Evolutionary conservation across 2,797 vertebrate genomes (phyloP).

Genomic region (Ateles fusciceps): DNA sequence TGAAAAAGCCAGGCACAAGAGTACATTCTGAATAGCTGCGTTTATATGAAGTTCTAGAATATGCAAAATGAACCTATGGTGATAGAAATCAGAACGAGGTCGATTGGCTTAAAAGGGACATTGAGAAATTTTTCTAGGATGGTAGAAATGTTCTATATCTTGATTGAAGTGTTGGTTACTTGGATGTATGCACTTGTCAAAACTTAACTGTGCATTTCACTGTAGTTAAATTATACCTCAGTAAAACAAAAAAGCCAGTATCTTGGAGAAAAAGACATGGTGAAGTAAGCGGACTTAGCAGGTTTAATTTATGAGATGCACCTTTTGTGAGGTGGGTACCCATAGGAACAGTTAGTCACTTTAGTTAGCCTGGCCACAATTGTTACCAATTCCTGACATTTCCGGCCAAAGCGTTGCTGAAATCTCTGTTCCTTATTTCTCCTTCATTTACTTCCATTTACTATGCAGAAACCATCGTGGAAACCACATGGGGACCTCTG

Average conservation of each 20-base stretch:
- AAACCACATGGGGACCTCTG: background rate
- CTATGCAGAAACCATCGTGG: background rate
- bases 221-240: background rate
- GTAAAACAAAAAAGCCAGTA: background rate
- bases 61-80: background rate
- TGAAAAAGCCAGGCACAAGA: background rate
- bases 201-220: background rate
- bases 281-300: background rate
- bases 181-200: background rate
- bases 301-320: background rate
- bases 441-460: background rate
- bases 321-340: background rate
- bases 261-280: background rate
- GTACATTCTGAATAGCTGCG: background rate
- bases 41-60: background rate
- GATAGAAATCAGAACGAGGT: background rate
- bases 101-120: background rate
- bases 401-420: background rate
- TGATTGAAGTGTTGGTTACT: background rate
- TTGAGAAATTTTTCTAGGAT: background rate
- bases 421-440: background rate
- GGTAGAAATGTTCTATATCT: background rate
- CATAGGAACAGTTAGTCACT: background rate
- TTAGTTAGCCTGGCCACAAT: background rate
- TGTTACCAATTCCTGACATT: background rate